Evolutionary conservation across 1,140 invertebrate genomes (phyloP).

Genomic region (Drosophila mayri): DNA sequence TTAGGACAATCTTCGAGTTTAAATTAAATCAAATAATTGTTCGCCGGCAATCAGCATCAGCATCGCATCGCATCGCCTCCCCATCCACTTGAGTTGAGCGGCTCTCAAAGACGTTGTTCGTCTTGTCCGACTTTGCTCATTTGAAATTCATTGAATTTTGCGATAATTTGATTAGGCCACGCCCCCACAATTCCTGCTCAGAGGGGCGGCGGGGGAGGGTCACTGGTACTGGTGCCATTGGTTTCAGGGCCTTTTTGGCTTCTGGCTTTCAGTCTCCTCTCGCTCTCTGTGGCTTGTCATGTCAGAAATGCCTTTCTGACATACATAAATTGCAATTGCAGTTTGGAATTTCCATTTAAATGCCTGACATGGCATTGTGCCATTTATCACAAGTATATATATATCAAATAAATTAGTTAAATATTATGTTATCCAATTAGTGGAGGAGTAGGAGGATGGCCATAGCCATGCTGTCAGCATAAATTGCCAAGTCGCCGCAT

Average conservation of each 20-base stretch:
- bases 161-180: conserved; percentile 69
- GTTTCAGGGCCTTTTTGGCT: neutral
- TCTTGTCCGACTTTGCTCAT: conserved; percentile 46
- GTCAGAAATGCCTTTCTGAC: conserved; percentile 52
- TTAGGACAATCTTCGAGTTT: conserved; percentile 44
- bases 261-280: conserved; percentile 3
- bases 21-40: conserved; percentile 57
- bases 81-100: conserved; percentile 10
- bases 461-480: conserved; percentile 66
- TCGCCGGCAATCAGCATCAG: conserved; percentile 23
- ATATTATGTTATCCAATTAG: conserved; percentile 80
- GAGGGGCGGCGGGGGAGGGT: neutral
- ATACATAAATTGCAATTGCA: conserved; percentile 70
- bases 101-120: conserved; percentile 32
- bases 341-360: conserved; percentile 71
- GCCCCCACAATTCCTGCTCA: conserved; percentile 7
- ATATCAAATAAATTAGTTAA: conserved; percentile 82
- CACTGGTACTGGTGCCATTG: neutral
- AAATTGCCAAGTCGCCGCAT: conserved; percentile 70
- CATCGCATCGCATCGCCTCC: neutral
- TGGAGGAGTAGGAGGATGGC: neutral
- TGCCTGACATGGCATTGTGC: conserved; percentile 45
- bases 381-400: conserved; percentile 54
- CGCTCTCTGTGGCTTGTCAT: conserved; percentile 17
- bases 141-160: conserved; percentile 65